Conservation (phyloP, 2,113 vertebrate species). For the Ibidorhyncha struthersii region DNA sequence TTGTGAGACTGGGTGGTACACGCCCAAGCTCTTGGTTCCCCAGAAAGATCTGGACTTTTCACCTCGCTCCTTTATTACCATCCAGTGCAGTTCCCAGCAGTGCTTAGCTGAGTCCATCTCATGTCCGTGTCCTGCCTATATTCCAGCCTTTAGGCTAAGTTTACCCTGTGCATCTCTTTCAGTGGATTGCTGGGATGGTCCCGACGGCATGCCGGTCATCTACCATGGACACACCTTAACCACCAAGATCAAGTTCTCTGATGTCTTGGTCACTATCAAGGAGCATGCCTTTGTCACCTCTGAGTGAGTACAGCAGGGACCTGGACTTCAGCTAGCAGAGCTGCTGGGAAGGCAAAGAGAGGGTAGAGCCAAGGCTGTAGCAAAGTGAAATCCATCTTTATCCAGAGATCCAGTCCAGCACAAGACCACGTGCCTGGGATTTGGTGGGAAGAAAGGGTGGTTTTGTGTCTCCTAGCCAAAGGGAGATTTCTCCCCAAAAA, state of each 20-base stretch:
- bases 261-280: slow-evolving; percentile 94
- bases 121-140: accelerated
- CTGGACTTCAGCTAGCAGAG: neutral
- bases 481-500: neutral
- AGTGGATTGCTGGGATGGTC: slow-evolving; percentile 99
- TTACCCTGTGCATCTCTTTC: slow-evolving; percentile 11
- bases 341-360: neutral
- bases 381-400: neutral
- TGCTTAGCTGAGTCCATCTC: neutral
- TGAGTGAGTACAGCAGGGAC: slow-evolving; percentile 83
- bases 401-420: neutral
- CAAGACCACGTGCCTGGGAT: accelerated
- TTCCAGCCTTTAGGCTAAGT: neutral
- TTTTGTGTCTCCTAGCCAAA: neutral
- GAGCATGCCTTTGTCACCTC: slow-evolving; percentile 97
- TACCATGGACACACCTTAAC: slow-evolving; percentile 98
- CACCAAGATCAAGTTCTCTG: slow-evolving; percentile 97
- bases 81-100: accelerated
- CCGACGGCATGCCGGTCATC: slow-evolving; percentile 96
- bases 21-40: neutral
- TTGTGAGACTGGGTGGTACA: neutral
- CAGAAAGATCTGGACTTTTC: neutral
- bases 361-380: neutral
- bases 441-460: accelerated
- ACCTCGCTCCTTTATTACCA: neutral